These are phyloP conservation scores for Hydropotes inermis DNA, from an alignment of 2,113 vertebrate genomes.

Conservation along the genomic window DNA sequence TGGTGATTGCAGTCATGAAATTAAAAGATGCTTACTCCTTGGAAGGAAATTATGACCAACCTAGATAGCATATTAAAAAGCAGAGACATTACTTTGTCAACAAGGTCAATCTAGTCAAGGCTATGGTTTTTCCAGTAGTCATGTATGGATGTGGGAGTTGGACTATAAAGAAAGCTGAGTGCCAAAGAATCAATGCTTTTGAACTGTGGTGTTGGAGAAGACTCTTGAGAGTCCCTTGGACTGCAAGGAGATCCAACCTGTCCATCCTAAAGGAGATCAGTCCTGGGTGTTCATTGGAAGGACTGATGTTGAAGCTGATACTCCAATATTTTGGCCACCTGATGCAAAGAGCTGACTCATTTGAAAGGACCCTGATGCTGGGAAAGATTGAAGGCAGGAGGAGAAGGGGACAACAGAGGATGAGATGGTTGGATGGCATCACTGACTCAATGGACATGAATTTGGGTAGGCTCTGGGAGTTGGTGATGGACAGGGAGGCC, in stretches of 20 bases:
- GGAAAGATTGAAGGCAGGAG: not conserved
- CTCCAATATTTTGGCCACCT: not conserved
- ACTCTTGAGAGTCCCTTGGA: not conserved
- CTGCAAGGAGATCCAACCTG: not conserved
- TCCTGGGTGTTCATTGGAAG: not conserved
- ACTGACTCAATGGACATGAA: not conserved
- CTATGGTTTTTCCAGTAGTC: not conserved
- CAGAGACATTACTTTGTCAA: not conserved
- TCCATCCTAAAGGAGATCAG: not conserved
- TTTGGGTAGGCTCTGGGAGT: not conserved
- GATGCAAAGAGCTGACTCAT: not conserved
- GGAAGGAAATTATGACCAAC: not conserved
- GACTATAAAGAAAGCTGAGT: not conserved
- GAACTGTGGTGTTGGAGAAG: not conserved
- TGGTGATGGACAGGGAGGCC: not conserved
- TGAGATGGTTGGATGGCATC: not conserved
- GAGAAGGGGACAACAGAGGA: not conserved
- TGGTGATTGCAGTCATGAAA: not conserved
- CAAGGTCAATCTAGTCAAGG: not conserved
- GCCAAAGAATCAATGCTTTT: not conserved
- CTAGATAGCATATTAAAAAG: not conserved
- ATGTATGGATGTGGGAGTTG: not conserved
- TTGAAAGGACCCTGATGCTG: not conserved
- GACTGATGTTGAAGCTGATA: not conserved
- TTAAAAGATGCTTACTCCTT: not conserved